Percentiles rank a stretch among this genome's conserved stretches.
Evolutionary conservation across 2,888 invertebrate species (phyloP).

Genomic region (Pantelozetes paolii): DNA sequence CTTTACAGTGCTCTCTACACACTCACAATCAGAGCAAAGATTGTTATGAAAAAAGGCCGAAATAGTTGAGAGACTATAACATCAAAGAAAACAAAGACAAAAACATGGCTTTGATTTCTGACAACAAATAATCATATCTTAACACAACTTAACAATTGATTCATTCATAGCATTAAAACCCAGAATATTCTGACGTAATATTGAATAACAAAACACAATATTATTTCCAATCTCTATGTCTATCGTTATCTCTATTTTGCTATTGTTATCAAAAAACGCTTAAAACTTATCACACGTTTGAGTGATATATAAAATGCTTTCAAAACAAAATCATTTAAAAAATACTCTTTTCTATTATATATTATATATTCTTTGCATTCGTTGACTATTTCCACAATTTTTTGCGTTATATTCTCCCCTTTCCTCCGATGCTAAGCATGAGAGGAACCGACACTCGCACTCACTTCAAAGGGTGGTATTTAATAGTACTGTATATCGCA

Average conservation of each 20-base stretch:
- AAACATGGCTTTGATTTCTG: neutral
- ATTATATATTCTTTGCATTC: neutral
- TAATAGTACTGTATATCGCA: neutral
- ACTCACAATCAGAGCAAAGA: neutral
- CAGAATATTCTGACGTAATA: neutral
- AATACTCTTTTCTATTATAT: neutral
- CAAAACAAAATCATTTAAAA: constrained; percentile 31
- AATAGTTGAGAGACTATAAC: neutral
- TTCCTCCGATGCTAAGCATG: neutral
- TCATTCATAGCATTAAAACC: neutral
- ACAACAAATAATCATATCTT: constrained; percentile 25
- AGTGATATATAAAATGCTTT: constrained; percentile 7
- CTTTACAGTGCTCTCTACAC: neutral
- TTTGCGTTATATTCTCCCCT: neutral
- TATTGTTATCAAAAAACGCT: neutral
- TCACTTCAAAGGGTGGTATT: constrained; percentile 31
- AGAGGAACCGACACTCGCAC: neutral
- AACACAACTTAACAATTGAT: neutral
- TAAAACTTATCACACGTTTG: neutral
- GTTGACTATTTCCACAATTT: neutral
- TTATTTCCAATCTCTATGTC: neutral
- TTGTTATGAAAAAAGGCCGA: neutral
- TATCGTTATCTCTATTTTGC: constrained; percentile 4
- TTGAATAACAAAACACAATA: neutral
- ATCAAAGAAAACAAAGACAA: neutral